A percentile compares a stretch with the other conserved stretches of the same genome.
Conservation (phyloP, 2,888 invertebrate genomes). For the Lacanobia oleracea region DNA sequence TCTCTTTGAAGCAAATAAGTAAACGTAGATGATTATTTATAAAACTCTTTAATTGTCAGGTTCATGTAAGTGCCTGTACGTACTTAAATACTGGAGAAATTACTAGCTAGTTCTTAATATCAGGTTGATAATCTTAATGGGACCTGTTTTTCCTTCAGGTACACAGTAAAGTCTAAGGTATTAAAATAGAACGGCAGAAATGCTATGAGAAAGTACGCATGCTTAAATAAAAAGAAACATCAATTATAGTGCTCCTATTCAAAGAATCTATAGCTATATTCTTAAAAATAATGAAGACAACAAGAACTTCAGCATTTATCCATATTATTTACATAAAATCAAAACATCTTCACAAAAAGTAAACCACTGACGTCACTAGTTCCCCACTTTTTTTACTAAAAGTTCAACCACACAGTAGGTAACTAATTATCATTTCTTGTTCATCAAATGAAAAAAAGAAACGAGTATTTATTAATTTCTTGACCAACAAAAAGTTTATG, state of each 20-base stretch:
- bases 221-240: background rate
- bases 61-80: background rate
- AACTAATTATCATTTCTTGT: conserved; percentile 2
- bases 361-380: conserved; percentile 29
- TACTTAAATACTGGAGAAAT: conserved; percentile 11
- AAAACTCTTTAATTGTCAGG: background rate
- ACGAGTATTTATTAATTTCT: background rate
- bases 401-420: conserved; percentile 7
- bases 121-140: background rate
- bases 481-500: background rate
- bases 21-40: too few relatives aligned
- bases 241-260: background rate
- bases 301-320: background rate
- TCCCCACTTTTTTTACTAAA: conserved; percentile 44
- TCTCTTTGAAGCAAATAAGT: background rate
- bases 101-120: background rate
- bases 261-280: background rate
- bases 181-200: background rate
- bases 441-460: conserved; percentile 10
- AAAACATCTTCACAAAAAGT: conserved; percentile 26
- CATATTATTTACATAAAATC: conserved; percentile 10
- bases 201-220: background rate
- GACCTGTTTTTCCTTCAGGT: background rate
- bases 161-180: background rate
- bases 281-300: background rate